Base-by-base conservation (phyloP, 2,797 vertebrate genomes). In the Lophius americanus region DNA sequence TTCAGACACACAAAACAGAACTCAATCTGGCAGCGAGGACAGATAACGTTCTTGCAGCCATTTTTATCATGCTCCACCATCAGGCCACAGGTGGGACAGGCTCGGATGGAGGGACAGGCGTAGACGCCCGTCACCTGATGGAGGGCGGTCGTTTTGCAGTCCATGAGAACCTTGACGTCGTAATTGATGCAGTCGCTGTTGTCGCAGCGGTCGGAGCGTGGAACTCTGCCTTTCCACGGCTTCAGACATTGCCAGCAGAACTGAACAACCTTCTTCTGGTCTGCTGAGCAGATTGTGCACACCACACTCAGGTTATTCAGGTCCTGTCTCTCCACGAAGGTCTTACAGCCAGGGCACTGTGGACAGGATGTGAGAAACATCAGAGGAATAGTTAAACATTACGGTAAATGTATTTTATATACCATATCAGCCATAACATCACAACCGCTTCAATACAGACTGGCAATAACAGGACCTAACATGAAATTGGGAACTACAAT, bases 1-100 rank as follows among this genome's bases (percentile, higher is more conserved):
- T 94, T 92, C 69, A 95, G 86, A 36, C 94, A 95, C 64, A 93
- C 85, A 1, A 95, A 95, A 84, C 94, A 94, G 85, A 95, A 95
- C 86, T 93, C 91, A 0, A 88, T 33, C 51, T 78, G 82, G 49
- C 93, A 94, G 58, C 90, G 89, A 4, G 80, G 68, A 42, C 94
- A 94, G 57, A 50, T 56, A 68, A 94, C 59, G 70, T 94, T 93
- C 78, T 94, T 94, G 41, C 92, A 94, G 57, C 92, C 92, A 0
- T 68, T 88, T 35, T 59, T 69, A 68, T 93, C 85, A n/a, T 94
- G 94, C 71, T 93, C 90, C 75, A 92, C 83, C 37, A 39, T 83
- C 32, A 80, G 35, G 10, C 93, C 92, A 11, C 93, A 94, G 46
- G 92, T 93, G 55, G 92, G 93, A 58, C 94, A 94, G 75, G 88